phyloP scores from a whole-genome alignment of 2,888 invertebrate genomes.

The Gastrophysa polygoni region DNA sequence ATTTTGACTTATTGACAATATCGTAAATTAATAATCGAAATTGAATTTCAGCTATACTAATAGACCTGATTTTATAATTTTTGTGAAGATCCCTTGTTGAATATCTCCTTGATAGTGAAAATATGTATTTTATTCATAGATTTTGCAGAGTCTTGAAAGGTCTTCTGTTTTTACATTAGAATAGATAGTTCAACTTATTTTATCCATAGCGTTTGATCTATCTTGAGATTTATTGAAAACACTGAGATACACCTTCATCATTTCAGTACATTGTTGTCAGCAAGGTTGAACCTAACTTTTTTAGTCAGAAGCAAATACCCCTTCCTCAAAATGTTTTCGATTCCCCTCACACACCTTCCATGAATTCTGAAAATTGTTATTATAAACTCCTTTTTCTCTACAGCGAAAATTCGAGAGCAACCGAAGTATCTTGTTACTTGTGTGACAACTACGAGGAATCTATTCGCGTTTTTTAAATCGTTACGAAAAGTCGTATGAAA shows the following conservation, averaged over 20 bases:
- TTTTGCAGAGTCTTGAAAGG: too few relatives aligned
- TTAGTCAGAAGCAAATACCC: neutral
- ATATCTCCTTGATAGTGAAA: too few relatives aligned
- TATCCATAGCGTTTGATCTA: too few relatives aligned
- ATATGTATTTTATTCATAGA: too few relatives aligned
- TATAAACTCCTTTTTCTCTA: constrained; percentile 57
- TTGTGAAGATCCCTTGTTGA: too few relatives aligned
- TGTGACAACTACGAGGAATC: constrained; percentile 50
- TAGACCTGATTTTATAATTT: too few relatives aligned
- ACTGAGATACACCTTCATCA: neutral
- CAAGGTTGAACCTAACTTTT: neutral
- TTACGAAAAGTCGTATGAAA: constrained; percentile 22
- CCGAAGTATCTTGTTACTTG: constrained; percentile 53
- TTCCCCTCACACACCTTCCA: neutral
- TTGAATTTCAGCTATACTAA: too few relatives aligned
- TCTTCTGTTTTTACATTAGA: too few relatives aligned
- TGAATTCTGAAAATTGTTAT: constrained; percentile 29
- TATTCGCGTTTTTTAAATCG: constrained; percentile 48
- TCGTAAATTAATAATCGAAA: too few relatives aligned
- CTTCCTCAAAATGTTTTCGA: neutral
- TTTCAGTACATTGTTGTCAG: neutral
- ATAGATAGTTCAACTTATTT: too few relatives aligned
- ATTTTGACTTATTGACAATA: too few relatives aligned
- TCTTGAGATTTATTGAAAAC: constrained; percentile 4
- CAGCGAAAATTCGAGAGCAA: constrained; percentile 56